These are phyloP conservation scores for Chelmon rostratus DNA, from an alignment of 2,797 vertebrate genomes.

Conservation along the genomic window DNA sequence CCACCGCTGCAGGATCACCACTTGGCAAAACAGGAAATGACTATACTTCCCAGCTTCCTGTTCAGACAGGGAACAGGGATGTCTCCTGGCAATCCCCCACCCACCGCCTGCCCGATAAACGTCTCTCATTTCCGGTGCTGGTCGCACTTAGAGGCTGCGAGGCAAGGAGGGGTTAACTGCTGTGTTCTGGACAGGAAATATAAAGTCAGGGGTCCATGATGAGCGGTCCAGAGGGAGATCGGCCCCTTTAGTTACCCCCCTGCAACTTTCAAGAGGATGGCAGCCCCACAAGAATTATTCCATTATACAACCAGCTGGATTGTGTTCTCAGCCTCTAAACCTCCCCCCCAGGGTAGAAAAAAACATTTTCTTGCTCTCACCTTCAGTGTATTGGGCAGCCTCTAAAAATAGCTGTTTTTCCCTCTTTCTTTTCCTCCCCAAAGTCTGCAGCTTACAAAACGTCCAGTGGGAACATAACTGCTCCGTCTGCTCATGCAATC, in stretches of 20 bases:
- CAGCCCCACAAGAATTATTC: slow-evolving; percentile 21
- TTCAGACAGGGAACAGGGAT: slow-evolving; percentile 78
- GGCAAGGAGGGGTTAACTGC: slow-evolving; percentile 39
- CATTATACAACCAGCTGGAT: slow-evolving; percentile 51
- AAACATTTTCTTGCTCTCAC: slow-evolving; percentile 53
- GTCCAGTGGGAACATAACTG: slow-evolving; percentile 62
- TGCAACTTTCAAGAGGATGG: slow-evolving; percentile 13
- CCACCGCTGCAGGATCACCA: slow-evolving; percentile 65
- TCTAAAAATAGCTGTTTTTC: slow-evolving; percentile 75
- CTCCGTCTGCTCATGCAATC: slow-evolving; percentile 62
- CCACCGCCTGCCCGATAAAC: slow-evolving; percentile 64
- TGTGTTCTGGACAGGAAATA: slow-evolving; percentile 58
- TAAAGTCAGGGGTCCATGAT: slow-evolving; percentile 42
- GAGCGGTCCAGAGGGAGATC: slow-evolving; percentile 12
- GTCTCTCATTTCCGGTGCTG: slow-evolving; percentile 78
- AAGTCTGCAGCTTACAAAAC: slow-evolving; percentile 46
- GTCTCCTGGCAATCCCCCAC: slow-evolving; percentile 68
- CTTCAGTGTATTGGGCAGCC: slow-evolving; percentile 32
- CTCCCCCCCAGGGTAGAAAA: slow-evolving; percentile 26
- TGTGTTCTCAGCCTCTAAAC: slow-evolving; percentile 45
- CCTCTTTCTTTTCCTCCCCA: slow-evolving; percentile 46
- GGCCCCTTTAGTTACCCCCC: neutral
- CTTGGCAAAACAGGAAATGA: slow-evolving; percentile 88
- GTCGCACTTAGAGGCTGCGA: slow-evolving; percentile 16
- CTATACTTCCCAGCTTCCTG: slow-evolving; percentile 84